Conservation (phyloP, 2,888 invertebrate genomes). For the Chrysolina americana region DNA sequence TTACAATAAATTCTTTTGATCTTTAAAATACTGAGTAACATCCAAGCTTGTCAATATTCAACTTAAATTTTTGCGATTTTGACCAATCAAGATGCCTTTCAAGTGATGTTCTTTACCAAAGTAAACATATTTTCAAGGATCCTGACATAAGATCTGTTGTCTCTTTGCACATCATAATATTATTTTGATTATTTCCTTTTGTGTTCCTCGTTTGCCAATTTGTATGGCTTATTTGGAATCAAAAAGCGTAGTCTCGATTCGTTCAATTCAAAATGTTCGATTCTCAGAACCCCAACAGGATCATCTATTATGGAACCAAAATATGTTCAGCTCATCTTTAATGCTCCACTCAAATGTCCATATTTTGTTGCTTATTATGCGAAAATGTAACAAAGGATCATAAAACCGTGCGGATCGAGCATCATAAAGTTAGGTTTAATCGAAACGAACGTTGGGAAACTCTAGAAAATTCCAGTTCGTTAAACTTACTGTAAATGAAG, state of each 20-base stretch:
- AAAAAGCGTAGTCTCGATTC: background rate
- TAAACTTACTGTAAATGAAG: conserved; percentile 9
- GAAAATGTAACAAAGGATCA: conserved; percentile 19
- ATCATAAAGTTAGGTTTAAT: conserved; percentile 15
- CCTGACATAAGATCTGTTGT: too few species aligned
- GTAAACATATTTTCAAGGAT: too few species aligned
- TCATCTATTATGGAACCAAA: background rate
- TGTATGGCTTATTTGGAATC: too few species aligned
- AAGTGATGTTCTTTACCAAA: too few species aligned
- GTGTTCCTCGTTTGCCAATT: too few species aligned
- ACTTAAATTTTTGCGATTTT: too few species aligned
- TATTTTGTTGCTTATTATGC: conserved; percentile 19
- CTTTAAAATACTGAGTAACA: too few species aligned
- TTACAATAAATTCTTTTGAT: too few species aligned
- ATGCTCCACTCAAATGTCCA: conserved; percentile 1
- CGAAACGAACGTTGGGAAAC: conserved; percentile 9
- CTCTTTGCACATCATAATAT: too few species aligned
- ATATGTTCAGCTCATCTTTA: background rate
- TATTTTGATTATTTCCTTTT: too few species aligned
- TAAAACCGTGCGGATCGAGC: conserved; percentile 14
- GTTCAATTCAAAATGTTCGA: background rate
- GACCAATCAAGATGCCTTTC: too few species aligned
- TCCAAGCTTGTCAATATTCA: too few species aligned
- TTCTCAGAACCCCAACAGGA: background rate
- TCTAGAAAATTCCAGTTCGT: conserved; percentile 11